Conservation (phyloP, 2,113 vertebrate species). For the Eurypyga helias region DNA sequence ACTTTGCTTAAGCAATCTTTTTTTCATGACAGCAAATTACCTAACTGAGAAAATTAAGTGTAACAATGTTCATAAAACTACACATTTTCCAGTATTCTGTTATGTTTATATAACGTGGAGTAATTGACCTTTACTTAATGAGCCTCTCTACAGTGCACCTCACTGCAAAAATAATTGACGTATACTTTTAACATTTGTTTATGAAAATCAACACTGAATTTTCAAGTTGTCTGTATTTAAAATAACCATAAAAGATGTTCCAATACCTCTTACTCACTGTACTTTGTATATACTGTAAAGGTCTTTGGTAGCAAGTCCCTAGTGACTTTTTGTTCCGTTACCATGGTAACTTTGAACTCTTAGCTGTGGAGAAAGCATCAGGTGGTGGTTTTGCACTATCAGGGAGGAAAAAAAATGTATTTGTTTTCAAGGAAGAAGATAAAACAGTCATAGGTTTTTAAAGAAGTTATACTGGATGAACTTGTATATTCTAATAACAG, state of each 20-base stretch:
- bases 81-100: neutral
- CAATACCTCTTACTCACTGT: neutral
- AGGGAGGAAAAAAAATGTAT: neutral
- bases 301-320: slow-evolving; percentile 34
- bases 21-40: neutral
- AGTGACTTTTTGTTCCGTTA: slow-evolving; percentile 52
- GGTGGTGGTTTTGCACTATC: neutral
- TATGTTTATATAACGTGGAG: neutral
- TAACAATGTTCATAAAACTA: neutral
- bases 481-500: neutral
- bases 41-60: neutral
- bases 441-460: neutral
- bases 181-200: neutral
- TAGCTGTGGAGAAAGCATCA: neutral
- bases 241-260: slow-evolving; percentile 13
- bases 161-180: neutral
- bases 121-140: neutral
- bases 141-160: neutral
- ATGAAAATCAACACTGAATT: neutral
- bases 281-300: slow-evolving; percentile 18
- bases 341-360: slow-evolving; percentile 57
- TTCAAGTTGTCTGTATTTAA: neutral
- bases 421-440: neutral
- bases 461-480: neutral
- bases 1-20: neutral